phyloP scores from a whole-genome alignment of 2,888 invertebrate species.

The Synanthedon formicaeformis region DNA sequence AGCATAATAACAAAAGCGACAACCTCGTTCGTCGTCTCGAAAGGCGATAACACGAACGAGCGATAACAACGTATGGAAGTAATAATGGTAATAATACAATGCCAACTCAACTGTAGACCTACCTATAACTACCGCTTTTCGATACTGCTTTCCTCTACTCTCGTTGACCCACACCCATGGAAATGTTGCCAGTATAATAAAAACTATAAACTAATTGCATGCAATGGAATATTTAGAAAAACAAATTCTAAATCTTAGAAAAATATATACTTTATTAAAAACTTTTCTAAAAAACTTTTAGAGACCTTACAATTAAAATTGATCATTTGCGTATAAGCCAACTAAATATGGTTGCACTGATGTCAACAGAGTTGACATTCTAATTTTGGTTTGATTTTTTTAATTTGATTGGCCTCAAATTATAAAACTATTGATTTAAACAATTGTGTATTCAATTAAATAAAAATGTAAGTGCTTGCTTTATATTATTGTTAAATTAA shows the following conservation, averaged over 20 bases:
- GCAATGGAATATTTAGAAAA: conserved; percentile 4
- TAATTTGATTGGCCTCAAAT: too few relatives aligned
- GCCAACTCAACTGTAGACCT: conserved; percentile 66
- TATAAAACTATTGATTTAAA: too few relatives aligned
- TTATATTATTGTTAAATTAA: too few relatives aligned
- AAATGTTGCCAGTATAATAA: conserved; percentile 39
- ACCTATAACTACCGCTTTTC: conserved; percentile 61
- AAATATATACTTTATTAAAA: neutral
- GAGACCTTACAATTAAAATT: neutral
- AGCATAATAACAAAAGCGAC: neutral
- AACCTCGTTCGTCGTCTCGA: conserved; percentile 27
- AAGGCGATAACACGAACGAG: conserved; percentile 43
- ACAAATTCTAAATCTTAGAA: conserved; percentile 3
- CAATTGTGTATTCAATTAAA: too few relatives aligned
- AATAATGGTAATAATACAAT: conserved; percentile 53
- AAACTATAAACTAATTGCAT: conserved; percentile 5
- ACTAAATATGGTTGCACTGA: too few relatives aligned
- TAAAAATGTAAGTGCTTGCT: too few relatives aligned
- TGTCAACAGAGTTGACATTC: too few relatives aligned
- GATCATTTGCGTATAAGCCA: too few relatives aligned
- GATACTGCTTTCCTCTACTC: conserved; percentile 46
- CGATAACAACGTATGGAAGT: conserved; percentile 51
- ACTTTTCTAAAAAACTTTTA: neutral
- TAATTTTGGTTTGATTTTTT: too few relatives aligned
- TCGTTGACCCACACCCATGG: conserved; percentile 49